phyloP scores from a whole-genome alignment of 1,140 invertebrate species.

The Trichogramma pretiosum region DNA sequence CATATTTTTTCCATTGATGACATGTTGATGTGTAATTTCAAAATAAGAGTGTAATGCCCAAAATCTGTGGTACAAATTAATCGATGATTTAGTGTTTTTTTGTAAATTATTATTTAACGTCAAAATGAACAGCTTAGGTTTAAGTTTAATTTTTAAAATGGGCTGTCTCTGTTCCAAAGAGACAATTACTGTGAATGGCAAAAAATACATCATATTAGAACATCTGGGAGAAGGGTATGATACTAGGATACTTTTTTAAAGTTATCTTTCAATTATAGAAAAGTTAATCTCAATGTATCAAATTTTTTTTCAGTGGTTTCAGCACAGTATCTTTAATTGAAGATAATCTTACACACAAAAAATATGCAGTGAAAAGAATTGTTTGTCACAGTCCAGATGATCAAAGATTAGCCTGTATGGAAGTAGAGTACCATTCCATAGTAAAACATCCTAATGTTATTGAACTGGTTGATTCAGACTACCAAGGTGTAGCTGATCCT shows the following conservation, averaged over 20 bases:
- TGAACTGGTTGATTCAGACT: conserved; percentile 61
- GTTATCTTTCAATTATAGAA: neutral
- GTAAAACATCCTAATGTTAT: conserved; percentile 72
- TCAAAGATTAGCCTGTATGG: conserved; percentile 61
- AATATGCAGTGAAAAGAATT: conserved; percentile 75
- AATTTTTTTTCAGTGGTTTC: conserved; percentile 67
- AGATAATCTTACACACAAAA: conserved; percentile 58
- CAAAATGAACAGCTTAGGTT: conserved; percentile 62
- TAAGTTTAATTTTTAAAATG: conserved; percentile 63
- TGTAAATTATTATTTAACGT: conserved; percentile 11
- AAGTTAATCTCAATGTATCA: conserved; percentile 6
- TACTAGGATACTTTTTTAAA: neutral
- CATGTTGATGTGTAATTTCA: no score
- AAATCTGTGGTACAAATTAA: conserved; percentile 11
- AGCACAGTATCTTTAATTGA: conserved; percentile 74
- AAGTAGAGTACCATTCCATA: conserved; percentile 66
- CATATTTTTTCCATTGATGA: no score
- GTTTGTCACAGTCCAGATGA: conserved; percentile 72
- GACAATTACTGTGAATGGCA: conserved; percentile 60
- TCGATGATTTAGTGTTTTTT: neutral
- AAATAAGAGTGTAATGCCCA: no score
- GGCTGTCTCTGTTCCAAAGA: conserved; percentile 73
- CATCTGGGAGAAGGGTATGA: conserved; percentile 69
- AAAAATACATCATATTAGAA: conserved; percentile 61
- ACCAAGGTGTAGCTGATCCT: conserved; percentile 56